These are phyloP conservation scores for Nesometra sesokonis DNA, from an alignment of 35 echinoderm and acorn worm species.

Conservation along the genomic window DNA sequence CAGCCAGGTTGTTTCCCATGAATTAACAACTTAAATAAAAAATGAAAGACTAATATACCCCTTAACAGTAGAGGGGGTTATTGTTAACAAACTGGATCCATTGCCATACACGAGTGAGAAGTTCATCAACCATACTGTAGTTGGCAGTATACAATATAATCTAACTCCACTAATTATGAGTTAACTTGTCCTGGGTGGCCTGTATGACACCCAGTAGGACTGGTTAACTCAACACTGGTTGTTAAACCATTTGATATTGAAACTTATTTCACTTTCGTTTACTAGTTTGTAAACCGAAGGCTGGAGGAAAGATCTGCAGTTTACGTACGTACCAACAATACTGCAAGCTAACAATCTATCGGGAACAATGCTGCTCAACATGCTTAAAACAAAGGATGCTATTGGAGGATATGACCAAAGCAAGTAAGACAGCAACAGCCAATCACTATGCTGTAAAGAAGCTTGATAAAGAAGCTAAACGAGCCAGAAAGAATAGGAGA, in stretches of 20 bases:
- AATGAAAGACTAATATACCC: no score
- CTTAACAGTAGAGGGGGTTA: no score
- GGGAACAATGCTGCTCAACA: neutral
- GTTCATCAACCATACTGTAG: no score
- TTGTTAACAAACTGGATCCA: no score
- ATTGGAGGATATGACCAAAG: neutral
- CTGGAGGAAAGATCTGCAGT: neutral
- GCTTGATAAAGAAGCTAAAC: neutral
- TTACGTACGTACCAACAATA: neutral
- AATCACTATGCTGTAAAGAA: neutral
- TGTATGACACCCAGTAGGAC: no score
- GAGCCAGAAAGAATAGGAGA: neutral
- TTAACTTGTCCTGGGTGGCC: no score
- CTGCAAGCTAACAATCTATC: neutral
- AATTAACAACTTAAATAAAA: no score
- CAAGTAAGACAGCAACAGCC: neutral
- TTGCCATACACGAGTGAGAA: no score
- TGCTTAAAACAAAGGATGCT: neutral
- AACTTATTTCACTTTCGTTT: neutral
- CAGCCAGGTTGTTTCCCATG: no score
- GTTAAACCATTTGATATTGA: neutral
- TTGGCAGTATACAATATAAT: no score
- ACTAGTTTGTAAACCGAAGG: neutral
- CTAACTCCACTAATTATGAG: no score
- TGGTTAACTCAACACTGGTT: no score